Evolutionary conservation across 2,113 vertebrate species (phyloP).

Genomic region (Junco hyemalis): DNA sequence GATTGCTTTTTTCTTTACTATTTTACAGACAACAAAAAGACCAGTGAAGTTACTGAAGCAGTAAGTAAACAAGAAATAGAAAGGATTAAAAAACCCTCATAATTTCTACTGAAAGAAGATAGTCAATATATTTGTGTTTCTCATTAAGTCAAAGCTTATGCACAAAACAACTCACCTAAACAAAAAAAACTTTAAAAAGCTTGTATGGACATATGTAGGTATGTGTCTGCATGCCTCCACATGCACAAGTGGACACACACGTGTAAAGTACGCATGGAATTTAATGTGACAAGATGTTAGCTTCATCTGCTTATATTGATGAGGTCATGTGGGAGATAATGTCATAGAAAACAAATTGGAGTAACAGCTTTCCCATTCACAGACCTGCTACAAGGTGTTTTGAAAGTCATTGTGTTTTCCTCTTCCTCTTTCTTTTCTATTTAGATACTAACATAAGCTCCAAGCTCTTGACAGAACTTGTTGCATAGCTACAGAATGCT

Average conservation of each 20-base stretch:
- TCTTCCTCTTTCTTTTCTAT: neutral
- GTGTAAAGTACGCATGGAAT: neutral
- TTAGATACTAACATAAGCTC: neutral
- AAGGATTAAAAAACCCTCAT: neutral
- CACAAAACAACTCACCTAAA: neutral
- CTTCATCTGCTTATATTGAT: neutral
- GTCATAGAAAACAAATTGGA: neutral
- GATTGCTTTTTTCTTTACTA: neutral
- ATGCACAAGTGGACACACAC: rapidly evolving
- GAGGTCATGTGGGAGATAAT: neutral
- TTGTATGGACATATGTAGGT: neutral
- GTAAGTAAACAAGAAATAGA: neutral
- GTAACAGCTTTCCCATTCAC: neutral
- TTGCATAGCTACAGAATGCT: neutral
- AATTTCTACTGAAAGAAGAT: neutral
- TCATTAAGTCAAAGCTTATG: neutral
- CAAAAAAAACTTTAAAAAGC: neutral
- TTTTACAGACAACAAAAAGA: neutral
- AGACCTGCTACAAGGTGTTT: neutral
- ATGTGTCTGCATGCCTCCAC: neutral
- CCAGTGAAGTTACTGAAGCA: neutral
- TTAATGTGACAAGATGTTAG: neutral
- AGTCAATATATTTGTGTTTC: neutral
- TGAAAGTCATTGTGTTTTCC: neutral
- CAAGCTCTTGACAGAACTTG: neutral